These are phyloP conservation scores for Lasioglossum oenotherae DNA, from an alignment of 2,888 invertebrate genomes.

Conservation along the genomic window DNA sequence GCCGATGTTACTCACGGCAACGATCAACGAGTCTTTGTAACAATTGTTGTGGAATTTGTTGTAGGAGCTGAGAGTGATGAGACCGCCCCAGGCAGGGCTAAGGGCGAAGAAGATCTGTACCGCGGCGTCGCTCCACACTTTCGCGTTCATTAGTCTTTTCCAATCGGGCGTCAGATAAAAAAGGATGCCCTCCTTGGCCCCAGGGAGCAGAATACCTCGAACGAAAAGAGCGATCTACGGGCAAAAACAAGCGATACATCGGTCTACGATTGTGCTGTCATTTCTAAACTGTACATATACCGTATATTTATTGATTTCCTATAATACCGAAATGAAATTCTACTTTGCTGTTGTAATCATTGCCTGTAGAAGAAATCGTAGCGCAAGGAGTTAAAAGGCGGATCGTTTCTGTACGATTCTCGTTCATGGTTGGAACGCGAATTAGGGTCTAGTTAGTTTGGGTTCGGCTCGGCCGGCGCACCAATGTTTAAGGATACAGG, in stretches of 20 bases:
- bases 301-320: no score
- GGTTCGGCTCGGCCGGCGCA: no score
- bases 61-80: conserved; percentile 93
- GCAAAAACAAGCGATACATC: background rate
- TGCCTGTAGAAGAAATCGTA: no score
- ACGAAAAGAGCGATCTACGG: conserved; percentile 87
- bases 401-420: no score
- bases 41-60: conserved; percentile 94
- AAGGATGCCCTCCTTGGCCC: conserved; percentile 91
- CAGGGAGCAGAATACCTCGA: conserved; percentile 92
- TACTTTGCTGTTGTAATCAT: no score
- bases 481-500: no score
- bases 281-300: no score
- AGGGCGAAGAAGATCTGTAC: conserved; percentile 95
- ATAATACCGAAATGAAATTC: no score
- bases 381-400: no score
- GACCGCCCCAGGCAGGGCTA: conserved; percentile 94
- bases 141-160: conserved; percentile 89
- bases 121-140: conserved; percentile 93
- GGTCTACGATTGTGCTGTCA: no score
- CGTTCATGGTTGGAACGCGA: no score
- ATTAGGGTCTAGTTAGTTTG: no score
- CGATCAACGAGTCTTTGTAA: conserved; percentile 91
- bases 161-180: conserved; percentile 93
- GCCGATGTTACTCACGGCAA: conserved; percentile 90